Evolutionary conservation across 2,797 vertebrate species (phyloP), one percentile per base, ranked within the genome.

Genomic region (Hemitrygon akajei): DNA sequence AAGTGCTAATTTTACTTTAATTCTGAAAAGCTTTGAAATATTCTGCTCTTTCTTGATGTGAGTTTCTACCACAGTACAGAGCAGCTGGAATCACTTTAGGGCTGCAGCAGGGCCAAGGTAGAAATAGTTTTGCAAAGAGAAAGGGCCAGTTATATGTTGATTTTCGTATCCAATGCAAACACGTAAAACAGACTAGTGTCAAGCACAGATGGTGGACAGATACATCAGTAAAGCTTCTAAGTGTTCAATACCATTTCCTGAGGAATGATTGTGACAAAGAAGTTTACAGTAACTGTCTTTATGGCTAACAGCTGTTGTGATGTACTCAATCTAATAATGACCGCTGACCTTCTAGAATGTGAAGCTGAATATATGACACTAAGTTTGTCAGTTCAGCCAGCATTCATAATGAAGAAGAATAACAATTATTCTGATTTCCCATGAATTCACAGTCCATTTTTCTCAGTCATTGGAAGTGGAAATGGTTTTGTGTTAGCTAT

Each of bases 351-450:
- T 84, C 25, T 20, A 84, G 81, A 56, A 84, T 47, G 81, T 84
- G 81, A 84, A 84, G 81, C 81, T 77, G 75, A 27, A 77, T n/a
- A n/a, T n/a, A 84, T 84, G 20, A 25, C 40, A 84, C 37, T 84
- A 25, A 20, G 34, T 84, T 84, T 47, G 81, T 37, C 81, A 84
- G 20, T 84, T 84, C 34, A 84, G 22, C 40, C 81, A 84, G 81
- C 25, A 84, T 47, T 84, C 81, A 56, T 11, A 84, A 47, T 47
- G 40, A 47, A 56, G 37, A 84, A 25, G 40, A 22, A 84, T 56
- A 40, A 9, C 56, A 20, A 47, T 56, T 84, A n/a, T 77, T 77
- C 75, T 11, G 75, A 77, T 77, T 77, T n/a, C 75, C 75, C 30
- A n/a, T 30, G 11, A 12, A 77, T 77, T 30, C 75, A 77, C 11